phyloP scores from a whole-genome alignment of 2,113 vertebrate genomes.

The Spizaetus ornatus region DNA sequence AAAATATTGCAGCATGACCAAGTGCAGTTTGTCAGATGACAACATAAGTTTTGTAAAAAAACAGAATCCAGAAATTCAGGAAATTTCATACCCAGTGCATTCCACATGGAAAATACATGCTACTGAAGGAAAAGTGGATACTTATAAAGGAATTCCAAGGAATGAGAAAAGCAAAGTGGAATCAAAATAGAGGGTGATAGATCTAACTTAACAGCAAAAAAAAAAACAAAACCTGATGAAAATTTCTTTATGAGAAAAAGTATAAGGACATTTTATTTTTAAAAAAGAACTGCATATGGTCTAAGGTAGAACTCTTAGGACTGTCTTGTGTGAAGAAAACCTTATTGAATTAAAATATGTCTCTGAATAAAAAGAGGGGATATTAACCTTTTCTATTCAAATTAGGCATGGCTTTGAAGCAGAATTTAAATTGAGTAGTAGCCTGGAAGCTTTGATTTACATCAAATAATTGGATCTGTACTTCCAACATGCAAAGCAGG shows the following conservation, averaged over 20 bases:
- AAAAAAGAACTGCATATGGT: not conserved
- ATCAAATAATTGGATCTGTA: conserved; percentile 22
- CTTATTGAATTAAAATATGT: not conserved
- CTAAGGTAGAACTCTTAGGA: not conserved
- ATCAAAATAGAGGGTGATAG: not conserved
- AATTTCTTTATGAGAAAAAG: not conserved
- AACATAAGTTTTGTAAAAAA: not conserved
- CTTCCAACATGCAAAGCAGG: not conserved
- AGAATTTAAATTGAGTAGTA: conserved; percentile 43
- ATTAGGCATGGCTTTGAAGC: conserved; percentile 13
- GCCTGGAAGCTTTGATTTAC: conserved; percentile 45
- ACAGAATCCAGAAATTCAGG: not conserved
- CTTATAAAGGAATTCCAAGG: not conserved
- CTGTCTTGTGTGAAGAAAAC: not conserved
- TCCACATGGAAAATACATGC: not conserved
- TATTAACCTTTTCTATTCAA: conserved; percentile 45
- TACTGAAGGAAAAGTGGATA: not conserved
- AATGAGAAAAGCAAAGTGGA: not conserved
- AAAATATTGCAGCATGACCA: not conserved
- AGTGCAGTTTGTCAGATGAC: not conserved
- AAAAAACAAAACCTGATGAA: rapidly evolving
- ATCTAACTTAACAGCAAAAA: not conserved
- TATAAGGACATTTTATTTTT: not conserved
- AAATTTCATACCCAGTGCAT: not conserved
- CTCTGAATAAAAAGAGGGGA: not conserved